phyloP scores from a whole-genome alignment of 2,888 invertebrate species.

The Seladonia tumulorum region DNA sequence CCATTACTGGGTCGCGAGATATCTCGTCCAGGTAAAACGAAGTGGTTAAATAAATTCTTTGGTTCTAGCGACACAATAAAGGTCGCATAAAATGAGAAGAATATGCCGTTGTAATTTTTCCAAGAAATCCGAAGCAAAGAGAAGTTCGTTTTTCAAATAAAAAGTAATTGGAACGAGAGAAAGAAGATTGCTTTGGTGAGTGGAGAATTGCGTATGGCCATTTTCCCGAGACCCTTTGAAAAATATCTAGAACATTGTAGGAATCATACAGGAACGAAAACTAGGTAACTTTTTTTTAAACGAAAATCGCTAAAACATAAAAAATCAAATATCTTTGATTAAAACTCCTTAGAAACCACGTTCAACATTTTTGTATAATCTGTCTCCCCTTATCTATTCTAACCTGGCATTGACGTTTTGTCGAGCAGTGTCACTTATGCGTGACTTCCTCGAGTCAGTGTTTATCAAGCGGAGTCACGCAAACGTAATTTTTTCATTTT shows the following conservation, averaged over 20 bases:
- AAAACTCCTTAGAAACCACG: not conserved
- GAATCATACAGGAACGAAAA: not conserved
- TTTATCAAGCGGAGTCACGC: not conserved
- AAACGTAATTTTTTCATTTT: not conserved
- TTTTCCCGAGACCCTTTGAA: not conserved
- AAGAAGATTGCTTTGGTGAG: not conserved
- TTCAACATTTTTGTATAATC: not conserved
- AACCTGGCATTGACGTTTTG: not conserved
- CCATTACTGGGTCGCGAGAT: not conserved
- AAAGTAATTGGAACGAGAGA: not conserved
- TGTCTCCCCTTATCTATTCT: not conserved
- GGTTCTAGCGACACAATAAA: not conserved
- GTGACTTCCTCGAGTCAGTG: slow-evolving; percentile 3
- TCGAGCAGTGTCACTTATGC: not conserved
- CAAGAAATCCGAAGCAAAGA: not conserved
- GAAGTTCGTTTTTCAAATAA: not conserved
- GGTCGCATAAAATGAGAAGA: not conserved
- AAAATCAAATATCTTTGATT: not conserved
- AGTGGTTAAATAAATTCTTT: not conserved
- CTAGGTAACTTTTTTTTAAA: not conserved
- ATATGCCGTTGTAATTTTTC: not conserved
- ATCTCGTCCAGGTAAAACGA: not conserved
- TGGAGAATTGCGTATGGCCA: not conserved
- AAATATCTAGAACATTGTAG: not conserved
- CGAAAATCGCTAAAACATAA: not conserved